Evolutionary conservation across 2,888 invertebrate species (phyloP).

Genomic region (Drosophila colorata): DNA sequence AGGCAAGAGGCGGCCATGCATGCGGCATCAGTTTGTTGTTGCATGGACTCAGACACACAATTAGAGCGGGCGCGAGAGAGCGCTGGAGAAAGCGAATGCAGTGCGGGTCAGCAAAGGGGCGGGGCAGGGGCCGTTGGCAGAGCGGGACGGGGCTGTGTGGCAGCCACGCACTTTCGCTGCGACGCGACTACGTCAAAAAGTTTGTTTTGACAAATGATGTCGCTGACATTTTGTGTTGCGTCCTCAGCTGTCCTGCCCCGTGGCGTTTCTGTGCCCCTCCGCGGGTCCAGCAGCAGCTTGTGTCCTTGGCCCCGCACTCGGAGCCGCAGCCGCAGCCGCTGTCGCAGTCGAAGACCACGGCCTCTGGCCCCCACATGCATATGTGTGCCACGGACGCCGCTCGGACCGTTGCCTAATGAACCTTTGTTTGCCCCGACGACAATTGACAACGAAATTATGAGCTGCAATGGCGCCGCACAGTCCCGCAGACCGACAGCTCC

Average conservation of each 20-base stretch:
- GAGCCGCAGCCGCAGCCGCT: background rate
- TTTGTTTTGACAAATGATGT: constrained; percentile 79
- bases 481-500: background rate
- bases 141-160: background rate
- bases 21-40: constrained; percentile 40
- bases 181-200: constrained; percentile 72
- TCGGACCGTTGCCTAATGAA: constrained; percentile 66
- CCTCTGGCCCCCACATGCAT: constrained; percentile 13
- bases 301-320: constrained; percentile 45
- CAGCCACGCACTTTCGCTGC: constrained; percentile 72
- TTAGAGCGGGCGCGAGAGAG: background rate
- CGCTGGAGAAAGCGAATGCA: background rate
- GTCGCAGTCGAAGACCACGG: background rate
- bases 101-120: background rate
- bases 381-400: constrained; percentile 56
- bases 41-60: constrained; percentile 23
- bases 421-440: constrained; percentile 50
- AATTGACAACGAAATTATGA: constrained; percentile 54
- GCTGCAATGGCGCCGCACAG: constrained; percentile 14
- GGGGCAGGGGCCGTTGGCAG: background rate
- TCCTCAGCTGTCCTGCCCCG: constrained; percentile 10
- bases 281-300: background rate
- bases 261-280: background rate
- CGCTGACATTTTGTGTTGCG: constrained; percentile 63
- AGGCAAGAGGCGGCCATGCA: constrained; percentile 24